A percentile compares a stretch with the other conserved stretches of the same genome.
Conservation (phyloP, 30 jellyfish, hydroid and myxozoan species). For the Rhopilema esculentum region DNA sequence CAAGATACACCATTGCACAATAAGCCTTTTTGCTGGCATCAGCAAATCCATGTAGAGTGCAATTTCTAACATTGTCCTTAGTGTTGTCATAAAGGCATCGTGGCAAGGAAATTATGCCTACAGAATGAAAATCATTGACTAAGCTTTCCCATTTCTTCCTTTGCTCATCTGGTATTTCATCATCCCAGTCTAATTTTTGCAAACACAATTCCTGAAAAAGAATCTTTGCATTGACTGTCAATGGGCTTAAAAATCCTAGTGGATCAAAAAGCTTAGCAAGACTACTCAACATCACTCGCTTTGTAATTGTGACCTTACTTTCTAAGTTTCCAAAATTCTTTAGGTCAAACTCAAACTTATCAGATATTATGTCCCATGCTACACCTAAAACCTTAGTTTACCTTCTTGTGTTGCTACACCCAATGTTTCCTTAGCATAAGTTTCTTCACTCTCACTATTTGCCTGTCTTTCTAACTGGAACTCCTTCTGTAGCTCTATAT, state of each 20-base stretch:
- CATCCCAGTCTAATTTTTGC: conserved; percentile 45
- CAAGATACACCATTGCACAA: conserved; percentile 43
- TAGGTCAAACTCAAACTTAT: not conserved
- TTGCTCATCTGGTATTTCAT: conserved; percentile 24
- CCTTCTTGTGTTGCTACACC: not conserved
- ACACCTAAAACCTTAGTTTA: conserved; percentile 7
- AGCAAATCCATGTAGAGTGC: conserved; percentile 22
- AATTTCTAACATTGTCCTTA: not conserved
- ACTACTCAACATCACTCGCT: conserved; percentile 32
- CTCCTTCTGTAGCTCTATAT: not conserved
- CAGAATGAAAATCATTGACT: conserved; percentile 4
- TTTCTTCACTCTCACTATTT: not conserved
- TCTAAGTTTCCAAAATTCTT: not conserved
- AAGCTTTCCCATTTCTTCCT: conserved; percentile 9
- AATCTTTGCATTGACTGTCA: conserved; percentile 22
- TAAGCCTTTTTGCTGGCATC: conserved; percentile 35
- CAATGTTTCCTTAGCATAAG: conserved; percentile 14
- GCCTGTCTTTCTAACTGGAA: not conserved
- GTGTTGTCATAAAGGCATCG: conserved; percentile 18
- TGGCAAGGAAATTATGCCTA: not conserved
- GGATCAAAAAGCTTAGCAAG: conserved; percentile 42
- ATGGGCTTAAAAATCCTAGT: conserved; percentile 28
- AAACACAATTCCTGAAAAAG: conserved; percentile 25
- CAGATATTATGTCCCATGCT: not conserved
- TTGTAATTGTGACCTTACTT: not conserved